Evolutionary conservation across 1,140 invertebrate genomes (phyloP).

Genomic region (Lineus longissimus): DNA sequence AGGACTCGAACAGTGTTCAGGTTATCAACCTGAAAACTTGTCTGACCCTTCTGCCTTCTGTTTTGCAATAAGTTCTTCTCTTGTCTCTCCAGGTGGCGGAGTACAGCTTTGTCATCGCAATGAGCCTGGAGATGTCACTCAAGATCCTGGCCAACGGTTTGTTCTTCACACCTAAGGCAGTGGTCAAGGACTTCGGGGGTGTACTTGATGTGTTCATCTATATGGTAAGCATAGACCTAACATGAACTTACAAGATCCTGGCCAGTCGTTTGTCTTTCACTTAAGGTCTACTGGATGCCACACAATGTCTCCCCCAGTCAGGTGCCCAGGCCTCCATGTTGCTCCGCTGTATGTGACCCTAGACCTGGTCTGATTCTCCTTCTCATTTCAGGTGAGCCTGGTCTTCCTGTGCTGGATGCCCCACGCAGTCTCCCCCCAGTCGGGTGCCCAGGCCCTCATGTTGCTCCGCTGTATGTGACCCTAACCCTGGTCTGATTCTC

Average conservation of each 20-base stretch:
- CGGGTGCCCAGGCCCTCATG: constrained; percentile 90
- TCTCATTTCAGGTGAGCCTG: constrained; percentile 55
- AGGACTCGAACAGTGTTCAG: too few relatives aligned
- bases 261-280: too few relatives aligned
- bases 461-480: constrained; percentile 94
- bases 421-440: constrained; percentile 72
- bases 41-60: too few relatives aligned
- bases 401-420: constrained; percentile 98
- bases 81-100: constrained; percentile 83
- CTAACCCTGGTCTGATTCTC: constrained; percentile 56
- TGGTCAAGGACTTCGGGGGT: constrained; percentile 95
- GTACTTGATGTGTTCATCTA: constrained; percentile 97
- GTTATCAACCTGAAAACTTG: too few relatives aligned
- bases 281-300: constrained; percentile 98
- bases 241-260: constrained; percentile 18
- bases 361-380: constrained; percentile 55
- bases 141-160: constrained; percentile 97
- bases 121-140: constrained; percentile 92
- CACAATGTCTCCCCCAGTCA: constrained; percentile 73
- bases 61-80: neutral
- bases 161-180: constrained; percentile 98
- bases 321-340: constrained; percentile 93
- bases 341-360: constrained; percentile 87
- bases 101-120: constrained; percentile 95
- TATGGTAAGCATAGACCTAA: constrained; percentile 63